Evolutionary conservation across 2,888 invertebrate genomes (phyloP), one percentile per base, ranked within the genome.

Genomic region (Melieria picta): DNA sequence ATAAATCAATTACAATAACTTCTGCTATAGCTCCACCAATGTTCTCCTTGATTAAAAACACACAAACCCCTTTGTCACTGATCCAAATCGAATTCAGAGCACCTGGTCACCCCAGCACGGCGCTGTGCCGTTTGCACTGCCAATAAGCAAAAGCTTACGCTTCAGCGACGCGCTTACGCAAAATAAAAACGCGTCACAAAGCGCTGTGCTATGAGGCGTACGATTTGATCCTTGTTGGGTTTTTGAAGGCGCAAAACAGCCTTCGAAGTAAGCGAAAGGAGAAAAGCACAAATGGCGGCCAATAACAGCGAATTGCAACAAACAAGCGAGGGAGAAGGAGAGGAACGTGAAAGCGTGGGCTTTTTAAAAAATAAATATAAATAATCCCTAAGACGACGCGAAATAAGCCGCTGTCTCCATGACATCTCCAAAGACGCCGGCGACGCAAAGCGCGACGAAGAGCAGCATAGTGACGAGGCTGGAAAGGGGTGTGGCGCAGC

Each of bases 201-300:
- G 56, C 42, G 45, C 9, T 16, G 52, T 66, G 65, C 69, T 65
- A 42, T 65, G 57, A 62, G 62, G 72, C 72, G 69, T 57, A 57
- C 65, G 69, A 72, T 72, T 69, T 72, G 65, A 72, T 69, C 72
- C 69, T 72, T 61, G 69, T 65, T 71, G 47, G 56, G 56, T 48
- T 30, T 30, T 30, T 30, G 0, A 30, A 30, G 30, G 30, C 30
- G 30, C 30, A 30, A 30, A 30, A 30, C 30, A 30, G 3, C 30
- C 30, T 30, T 1, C 30, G 2, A 30, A 30, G 30, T 1, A 30
- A 30, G 30, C 30, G 30, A 30, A 30, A 30, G 30, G 30, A 30
- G 30, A 30, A 30, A 30, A 30, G 30, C 30, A 30, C 30, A 30
- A 30, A 30, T 30, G 30, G 30, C 30, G 30, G 30, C 30, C 30